These are phyloP conservation scores for Subanguina moxae DNA, from an alignment of 1,140 invertebrate species.

Conservation along the genomic window DNA sequence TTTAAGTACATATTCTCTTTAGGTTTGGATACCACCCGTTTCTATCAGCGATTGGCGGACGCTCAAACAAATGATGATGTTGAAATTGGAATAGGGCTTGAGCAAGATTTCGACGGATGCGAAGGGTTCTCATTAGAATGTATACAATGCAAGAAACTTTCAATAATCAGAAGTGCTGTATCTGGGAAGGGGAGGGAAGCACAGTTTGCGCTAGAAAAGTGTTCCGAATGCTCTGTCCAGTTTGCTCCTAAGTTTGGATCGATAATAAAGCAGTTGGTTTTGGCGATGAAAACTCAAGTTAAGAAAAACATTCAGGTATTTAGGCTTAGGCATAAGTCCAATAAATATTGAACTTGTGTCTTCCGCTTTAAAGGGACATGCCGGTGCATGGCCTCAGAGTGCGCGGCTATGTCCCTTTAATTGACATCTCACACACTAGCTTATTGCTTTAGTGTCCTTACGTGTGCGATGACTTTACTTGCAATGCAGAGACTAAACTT, in stretches of 20 bases:
- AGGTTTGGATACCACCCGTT: background rate
- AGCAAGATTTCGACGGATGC: conserved; percentile 17
- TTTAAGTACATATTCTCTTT: conserved; percentile 2
- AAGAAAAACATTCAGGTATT: background rate
- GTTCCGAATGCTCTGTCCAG: background rate
- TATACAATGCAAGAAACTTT: conserved; percentile 27
- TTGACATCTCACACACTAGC: no score
- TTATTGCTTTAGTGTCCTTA: conserved; percentile 21
- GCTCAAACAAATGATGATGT: conserved; percentile 8
- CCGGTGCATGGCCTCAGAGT: no score
- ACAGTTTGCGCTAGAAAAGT: background rate
- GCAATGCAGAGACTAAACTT: conserved; percentile 14
- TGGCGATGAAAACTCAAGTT: background rate
- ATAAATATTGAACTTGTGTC: no score
- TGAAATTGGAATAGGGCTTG: conserved; percentile 4
- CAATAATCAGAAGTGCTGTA: background rate
- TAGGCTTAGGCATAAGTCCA: no score
- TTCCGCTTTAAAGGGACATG: no score
- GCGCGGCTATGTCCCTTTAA: no score
- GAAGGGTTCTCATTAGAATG: conserved; percentile 45
- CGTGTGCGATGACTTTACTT: conserved; percentile 27
- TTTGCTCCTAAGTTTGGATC: background rate
- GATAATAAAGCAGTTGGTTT: background rate
- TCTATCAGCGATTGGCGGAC: background rate
- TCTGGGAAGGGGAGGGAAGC: background rate